A percentile compares a stretch with the other conserved stretches of the same genome.
These are phyloP conservation scores for Coenonympha arcania DNA, from an alignment of 2,888 invertebrate species.

Conservation along the genomic window DNA sequence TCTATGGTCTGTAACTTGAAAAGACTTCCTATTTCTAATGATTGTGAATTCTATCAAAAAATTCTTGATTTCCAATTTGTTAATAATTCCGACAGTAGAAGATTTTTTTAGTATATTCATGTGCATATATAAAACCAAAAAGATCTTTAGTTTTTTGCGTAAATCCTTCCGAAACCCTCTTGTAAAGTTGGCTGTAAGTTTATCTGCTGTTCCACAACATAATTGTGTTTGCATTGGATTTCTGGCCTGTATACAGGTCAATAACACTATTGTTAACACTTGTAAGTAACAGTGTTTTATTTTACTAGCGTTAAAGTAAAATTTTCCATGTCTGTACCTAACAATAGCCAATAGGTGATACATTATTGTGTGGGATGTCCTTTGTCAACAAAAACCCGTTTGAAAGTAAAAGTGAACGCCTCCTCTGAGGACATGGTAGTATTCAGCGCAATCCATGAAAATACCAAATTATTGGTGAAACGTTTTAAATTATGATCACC, in stretches of 20 bases:
- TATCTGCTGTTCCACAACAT: slow-evolving; percentile 24
- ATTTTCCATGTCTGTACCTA: background rate
- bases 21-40: slow-evolving; percentile 4
- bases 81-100: background rate
- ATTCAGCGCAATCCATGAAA: no score
- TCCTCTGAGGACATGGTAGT: no score
- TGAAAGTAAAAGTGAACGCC: slow-evolving; percentile 24
- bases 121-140: background rate
- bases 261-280: slow-evolving; percentile 33
- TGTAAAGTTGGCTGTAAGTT: slow-evolving; percentile 7
- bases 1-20: no score
- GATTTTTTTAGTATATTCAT: background rate
- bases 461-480: no score
- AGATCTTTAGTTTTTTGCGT: background rate
- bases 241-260: slow-evolving; percentile 52
- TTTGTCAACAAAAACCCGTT: slow-evolving; percentile 9
- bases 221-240: slow-evolving; percentile 33
- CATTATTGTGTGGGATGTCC: background rate
- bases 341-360: background rate
- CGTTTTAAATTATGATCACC: no score
- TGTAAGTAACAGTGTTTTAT: slow-evolving; percentile 31
- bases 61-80: slow-evolving; percentile 2
- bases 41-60: slow-evolving; percentile 5
- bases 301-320: slow-evolving; percentile 3
- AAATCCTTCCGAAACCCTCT: background rate